These are phyloP conservation scores for Eurosta solidaginis DNA, from an alignment of 1,140 invertebrate genomes.

Conservation along the genomic window DNA sequence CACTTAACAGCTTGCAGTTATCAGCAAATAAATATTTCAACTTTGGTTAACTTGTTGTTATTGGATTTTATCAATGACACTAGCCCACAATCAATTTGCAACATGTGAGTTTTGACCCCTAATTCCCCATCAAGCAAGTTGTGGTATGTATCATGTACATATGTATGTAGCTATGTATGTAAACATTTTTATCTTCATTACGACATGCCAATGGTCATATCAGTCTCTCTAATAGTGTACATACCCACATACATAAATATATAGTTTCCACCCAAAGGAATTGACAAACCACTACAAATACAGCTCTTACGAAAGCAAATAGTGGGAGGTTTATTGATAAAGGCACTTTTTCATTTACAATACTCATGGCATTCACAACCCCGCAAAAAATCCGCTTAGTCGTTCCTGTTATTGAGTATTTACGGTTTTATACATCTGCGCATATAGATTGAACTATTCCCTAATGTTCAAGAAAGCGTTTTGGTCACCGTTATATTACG, in stretches of 20 bases:
- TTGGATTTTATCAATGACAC: background rate
- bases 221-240: background rate
- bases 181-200: background rate
- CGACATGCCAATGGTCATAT: background rate
- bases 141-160: background rate
- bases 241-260: no score
- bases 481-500: no score
- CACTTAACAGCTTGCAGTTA: slow-evolving; percentile 2
- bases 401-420: no score
- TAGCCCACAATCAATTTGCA: slow-evolving; percentile 17
- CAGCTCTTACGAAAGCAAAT: no score
- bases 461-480: no score
- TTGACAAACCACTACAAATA: background rate
- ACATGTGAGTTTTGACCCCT: slow-evolving; percentile 1
- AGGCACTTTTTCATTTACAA: no score
- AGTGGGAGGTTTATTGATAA: no score
- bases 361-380: no score
- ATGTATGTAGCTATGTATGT: no score
- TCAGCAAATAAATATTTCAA: slow-evolving; percentile 17
- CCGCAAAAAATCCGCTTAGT: no score
- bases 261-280: slow-evolving; percentile 25
- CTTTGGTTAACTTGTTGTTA: background rate
- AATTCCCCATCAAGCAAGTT: background rate
- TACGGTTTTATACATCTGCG: no score
- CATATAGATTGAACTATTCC: no score